A percentile compares a stretch with the other conserved stretches of the same genome.
phyloP scores from a whole-genome alignment of 1,140 invertebrate genomes.

The Caerostris darwini region DNA sequence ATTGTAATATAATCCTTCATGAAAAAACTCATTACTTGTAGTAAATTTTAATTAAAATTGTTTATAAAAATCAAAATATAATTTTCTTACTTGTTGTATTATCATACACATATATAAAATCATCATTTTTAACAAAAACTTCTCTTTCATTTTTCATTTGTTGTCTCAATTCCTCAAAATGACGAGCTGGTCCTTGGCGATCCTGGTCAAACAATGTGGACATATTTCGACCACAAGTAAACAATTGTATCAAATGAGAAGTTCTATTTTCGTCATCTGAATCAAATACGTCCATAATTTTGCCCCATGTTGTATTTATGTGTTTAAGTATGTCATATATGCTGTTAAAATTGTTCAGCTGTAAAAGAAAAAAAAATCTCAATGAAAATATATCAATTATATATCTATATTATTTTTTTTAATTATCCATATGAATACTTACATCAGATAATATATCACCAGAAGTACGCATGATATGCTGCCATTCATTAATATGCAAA shows the following conservation, averaged over 20 bases:
- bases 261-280: slow-evolving; percentile 77
- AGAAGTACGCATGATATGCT: slow-evolving; percentile 60
- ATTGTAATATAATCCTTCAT: neutral
- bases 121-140: slow-evolving; percentile 77
- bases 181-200: slow-evolving; percentile 74
- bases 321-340: slow-evolving; percentile 22
- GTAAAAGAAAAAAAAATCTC: neutral
- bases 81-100: slow-evolving; percentile 79
- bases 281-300: slow-evolving; percentile 49
- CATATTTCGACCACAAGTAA: slow-evolving; percentile 79
- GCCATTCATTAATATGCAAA: slow-evolving; percentile 76
- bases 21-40: neutral
- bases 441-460: slow-evolving; percentile 48
- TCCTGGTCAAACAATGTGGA: slow-evolving; percentile 78
- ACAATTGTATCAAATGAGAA: slow-evolving; percentile 77
- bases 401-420: neutral
- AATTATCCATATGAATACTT: neutral
- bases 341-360: slow-evolving; percentile 2
- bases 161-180: slow-evolving; percentile 79
- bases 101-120: slow-evolving; percentile 79
- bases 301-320: slow-evolving; percentile 52
- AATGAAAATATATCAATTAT: neutral
- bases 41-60: neutral
- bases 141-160: slow-evolving; percentile 79
- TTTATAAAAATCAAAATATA: neutral